These are phyloP conservation scores for Theonella swinhoei DNA, from an alignment of 37 sponge, comb jelly and placozoan genomes.

Conservation along the genomic window DNA sequence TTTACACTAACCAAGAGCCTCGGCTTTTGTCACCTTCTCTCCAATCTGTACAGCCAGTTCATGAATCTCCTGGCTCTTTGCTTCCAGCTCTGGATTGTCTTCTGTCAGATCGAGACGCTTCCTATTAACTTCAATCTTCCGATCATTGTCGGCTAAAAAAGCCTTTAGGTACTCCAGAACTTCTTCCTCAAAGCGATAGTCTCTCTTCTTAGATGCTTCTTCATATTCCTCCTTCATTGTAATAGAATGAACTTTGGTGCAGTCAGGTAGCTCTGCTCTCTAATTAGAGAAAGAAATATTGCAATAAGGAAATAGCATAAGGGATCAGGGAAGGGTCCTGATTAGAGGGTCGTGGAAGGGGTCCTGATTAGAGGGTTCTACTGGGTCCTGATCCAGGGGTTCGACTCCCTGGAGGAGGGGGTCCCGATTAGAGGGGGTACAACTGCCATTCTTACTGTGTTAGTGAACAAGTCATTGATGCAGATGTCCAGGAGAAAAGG, in stretches of 20 bases:
- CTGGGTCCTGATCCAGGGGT: too few species aligned
- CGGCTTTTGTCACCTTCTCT: conserved; percentile 95
- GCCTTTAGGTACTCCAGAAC: conserved; percentile 57
- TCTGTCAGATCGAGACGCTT: conserved; percentile 81
- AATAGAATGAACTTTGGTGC: conserved; percentile 87
- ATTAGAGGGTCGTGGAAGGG: too few species aligned
- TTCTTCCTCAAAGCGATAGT: conserved; percentile 96
- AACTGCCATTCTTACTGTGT: conserved; percentile 96
- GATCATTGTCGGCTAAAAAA: conserved; percentile 87
- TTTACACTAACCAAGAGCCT: conserved; percentile 89
- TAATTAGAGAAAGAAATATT: conserved; percentile 18
- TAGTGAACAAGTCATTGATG: conserved; percentile 93
- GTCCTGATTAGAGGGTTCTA: too few species aligned
- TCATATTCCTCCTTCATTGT: conserved; percentile 89
- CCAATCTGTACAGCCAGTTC: conserved; percentile 93
- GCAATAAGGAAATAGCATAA: too few species aligned
- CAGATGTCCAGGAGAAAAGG: conserved; percentile 93
- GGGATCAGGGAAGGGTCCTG: too few species aligned
- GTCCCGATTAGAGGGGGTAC: too few species aligned
- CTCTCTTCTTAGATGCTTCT: conserved; percentile 78
- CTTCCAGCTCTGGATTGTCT: conserved; percentile 83
- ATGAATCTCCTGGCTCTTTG: conserved; percentile 85
- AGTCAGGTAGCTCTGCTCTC: conserved; percentile 91
- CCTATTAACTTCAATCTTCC: conserved; percentile 89
- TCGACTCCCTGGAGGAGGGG: too few species aligned